Evolutionary conservation across 2,113 vertebrate genomes (phyloP).

Genomic region (Elephas maximus): DNA sequence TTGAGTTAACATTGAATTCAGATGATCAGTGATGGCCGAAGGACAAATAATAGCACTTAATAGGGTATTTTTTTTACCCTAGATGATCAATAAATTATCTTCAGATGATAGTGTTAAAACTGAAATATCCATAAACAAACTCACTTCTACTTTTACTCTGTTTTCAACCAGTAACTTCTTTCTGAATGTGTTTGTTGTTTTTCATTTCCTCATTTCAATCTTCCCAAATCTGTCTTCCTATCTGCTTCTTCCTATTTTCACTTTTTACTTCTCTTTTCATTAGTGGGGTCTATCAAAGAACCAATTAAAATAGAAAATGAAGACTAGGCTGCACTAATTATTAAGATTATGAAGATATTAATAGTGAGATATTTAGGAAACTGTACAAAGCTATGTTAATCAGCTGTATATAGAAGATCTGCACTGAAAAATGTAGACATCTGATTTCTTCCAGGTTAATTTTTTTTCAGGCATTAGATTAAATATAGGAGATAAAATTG

Average conservation of each 20-base stretch:
- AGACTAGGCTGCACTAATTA: slow-evolving; percentile 60
- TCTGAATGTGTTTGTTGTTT: not conserved
- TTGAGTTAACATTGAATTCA: not conserved
- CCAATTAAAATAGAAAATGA: slow-evolving; percentile 37
- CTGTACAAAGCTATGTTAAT: not conserved
- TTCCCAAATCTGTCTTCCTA: slow-evolving; percentile 23
- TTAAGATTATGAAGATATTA: not conserved
- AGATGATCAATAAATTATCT: not conserved
- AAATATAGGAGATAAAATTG: not conserved
- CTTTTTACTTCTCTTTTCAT: slow-evolving; percentile 66
- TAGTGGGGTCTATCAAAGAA: not conserved
- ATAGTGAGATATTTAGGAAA: not conserved
- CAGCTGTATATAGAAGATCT: not conserved
- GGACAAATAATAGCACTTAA: not conserved
- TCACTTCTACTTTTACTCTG: not conserved
- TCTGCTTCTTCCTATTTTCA: slow-evolving; percentile 66
- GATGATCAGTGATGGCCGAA: not conserved
- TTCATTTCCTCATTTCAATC: not conserved
- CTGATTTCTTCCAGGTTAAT: not conserved
- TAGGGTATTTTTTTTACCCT: not conserved
- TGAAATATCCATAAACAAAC: not conserved
- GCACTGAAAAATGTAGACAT: not conserved
- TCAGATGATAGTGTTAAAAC: not conserved
- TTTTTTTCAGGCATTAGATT: not conserved
- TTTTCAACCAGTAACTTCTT: slow-evolving; percentile 25